Percentiles rank a stretch among this genome's conserved stretches.
Conservation (phyloP, 1,140 invertebrate species). For the Neodiprion fabricii region DNA sequence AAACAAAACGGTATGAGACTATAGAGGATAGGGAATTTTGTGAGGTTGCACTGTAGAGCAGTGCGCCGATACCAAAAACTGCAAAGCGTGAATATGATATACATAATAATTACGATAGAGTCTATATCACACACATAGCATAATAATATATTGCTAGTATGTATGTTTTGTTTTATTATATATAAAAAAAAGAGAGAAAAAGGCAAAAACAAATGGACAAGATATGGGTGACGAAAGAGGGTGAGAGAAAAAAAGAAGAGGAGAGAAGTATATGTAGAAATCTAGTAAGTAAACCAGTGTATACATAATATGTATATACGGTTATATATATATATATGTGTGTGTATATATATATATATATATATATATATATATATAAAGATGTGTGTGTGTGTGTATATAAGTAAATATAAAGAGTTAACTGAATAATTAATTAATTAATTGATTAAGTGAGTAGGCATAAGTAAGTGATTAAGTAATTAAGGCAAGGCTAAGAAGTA, state of each 20-base stretch:
- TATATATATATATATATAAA: neutral
- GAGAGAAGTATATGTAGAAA: neutral
- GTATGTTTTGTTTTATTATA: conserved; percentile 51
- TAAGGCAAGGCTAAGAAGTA: conserved; percentile 40
- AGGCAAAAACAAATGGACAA: conserved; percentile 11
- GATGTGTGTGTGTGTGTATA: neutral
- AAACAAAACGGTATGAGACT: neutral
- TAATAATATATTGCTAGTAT: conserved; percentile 63
- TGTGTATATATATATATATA: neutral
- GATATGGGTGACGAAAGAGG: neutral
- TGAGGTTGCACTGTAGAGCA: conserved; percentile 52
- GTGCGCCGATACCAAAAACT: conserved; percentile 38
- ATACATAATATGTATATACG: neutral
- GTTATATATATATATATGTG: neutral
- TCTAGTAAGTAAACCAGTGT: neutral
- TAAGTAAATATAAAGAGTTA: neutral
- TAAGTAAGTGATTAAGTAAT: conserved; percentile 29
- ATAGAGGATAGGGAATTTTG: conserved; percentile 12
- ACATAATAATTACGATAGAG: conserved; percentile 59
- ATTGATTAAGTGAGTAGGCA: conserved; percentile 18
- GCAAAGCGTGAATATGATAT: conserved; percentile 50
- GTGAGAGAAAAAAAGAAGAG: neutral
- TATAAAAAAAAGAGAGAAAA: conserved; percentile 3
- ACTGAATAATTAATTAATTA: neutral
- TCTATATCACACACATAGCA: conserved; percentile 61